These are phyloP conservation scores for Colossoma macropomum DNA, from an alignment of 2,113 vertebrate genomes.

Conservation along the genomic window DNA sequence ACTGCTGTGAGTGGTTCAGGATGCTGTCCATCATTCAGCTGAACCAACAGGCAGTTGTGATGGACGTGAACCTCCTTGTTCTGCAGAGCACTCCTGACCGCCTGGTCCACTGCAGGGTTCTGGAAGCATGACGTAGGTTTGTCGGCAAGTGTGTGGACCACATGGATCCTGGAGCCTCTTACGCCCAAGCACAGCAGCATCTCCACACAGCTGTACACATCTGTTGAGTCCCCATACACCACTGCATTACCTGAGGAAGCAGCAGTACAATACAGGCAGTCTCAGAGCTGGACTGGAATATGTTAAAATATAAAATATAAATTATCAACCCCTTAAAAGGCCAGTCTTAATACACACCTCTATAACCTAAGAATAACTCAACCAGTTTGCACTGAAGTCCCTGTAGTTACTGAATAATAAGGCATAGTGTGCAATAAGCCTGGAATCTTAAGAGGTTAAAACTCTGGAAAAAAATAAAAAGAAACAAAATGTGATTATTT, in stretches of 20 bases:
- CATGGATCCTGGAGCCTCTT: slow-evolving; percentile 76
- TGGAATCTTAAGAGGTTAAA: too few relatives aligned
- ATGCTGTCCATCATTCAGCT: slow-evolving; percentile 75
- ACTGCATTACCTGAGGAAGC: slow-evolving; percentile 80
- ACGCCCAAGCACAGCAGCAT: slow-evolving; percentile 81
- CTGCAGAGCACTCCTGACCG: slow-evolving; percentile 65
- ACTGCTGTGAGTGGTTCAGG: slow-evolving; percentile 76
- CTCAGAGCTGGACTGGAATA: not conserved
- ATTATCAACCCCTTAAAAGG: too few relatives aligned
- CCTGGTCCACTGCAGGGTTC: slow-evolving; percentile 66
- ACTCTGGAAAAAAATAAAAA: too few relatives aligned
- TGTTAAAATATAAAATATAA: too few relatives aligned
- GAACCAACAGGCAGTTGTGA: slow-evolving; percentile 74
- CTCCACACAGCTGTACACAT: slow-evolving; percentile 81
- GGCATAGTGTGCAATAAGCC: too few relatives aligned
- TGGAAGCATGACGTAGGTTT: slow-evolving; percentile 68
- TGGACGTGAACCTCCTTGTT: slow-evolving; percentile 72
- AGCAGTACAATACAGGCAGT: not conserved
- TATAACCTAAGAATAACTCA: too few relatives aligned
- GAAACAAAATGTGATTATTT: too few relatives aligned
- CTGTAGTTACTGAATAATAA: too few relatives aligned
- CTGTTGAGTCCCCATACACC: slow-evolving; percentile 87
- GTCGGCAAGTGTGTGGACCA: slow-evolving; percentile 76
- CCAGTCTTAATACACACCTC: too few relatives aligned
- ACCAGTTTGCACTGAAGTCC: too few relatives aligned